A percentile compares a stretch with the other conserved stretches of the same genome.
These are phyloP conservation scores for Agriopis marginaria DNA, from an alignment of 2,888 invertebrate genomes.

Conservation along the genomic window DNA sequence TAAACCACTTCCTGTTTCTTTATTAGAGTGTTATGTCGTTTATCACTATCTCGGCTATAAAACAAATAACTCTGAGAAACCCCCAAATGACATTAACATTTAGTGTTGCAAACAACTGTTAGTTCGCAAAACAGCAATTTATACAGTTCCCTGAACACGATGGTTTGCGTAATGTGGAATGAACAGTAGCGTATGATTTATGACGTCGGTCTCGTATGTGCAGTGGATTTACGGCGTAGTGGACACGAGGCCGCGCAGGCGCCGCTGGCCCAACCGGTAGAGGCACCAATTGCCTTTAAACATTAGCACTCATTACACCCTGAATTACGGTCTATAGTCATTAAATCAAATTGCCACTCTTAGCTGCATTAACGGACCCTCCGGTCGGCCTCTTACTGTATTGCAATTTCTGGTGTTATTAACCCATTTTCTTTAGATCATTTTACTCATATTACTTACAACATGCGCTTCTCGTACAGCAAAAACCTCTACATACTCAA, in stretches of 20 bases:
- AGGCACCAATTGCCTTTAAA: constrained; percentile 48
- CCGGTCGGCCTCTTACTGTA: constrained; percentile 61
- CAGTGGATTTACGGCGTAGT: constrained; percentile 59
- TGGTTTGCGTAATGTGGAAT: constrained; percentile 47
- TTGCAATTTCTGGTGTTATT: constrained; percentile 65
- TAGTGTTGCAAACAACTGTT: constrained; percentile 13
- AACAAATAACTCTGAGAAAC: constrained; percentile 24
- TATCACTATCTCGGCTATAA: constrained; percentile 18
- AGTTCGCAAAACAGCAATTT: constrained; percentile 21
- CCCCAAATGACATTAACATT: constrained; percentile 13
- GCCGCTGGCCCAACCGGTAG: constrained; percentile 37
- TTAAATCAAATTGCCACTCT: constrained; percentile 69
- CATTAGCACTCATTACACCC: constrained; percentile 61
- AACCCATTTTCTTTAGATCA: constrained; percentile 55
- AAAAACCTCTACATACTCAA: constrained; percentile 39
- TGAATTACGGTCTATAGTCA: constrained; percentile 52
- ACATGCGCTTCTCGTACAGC: constrained; percentile 35
- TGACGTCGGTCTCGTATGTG: constrained; percentile 56
- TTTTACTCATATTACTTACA: constrained; percentile 33
- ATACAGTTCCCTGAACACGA: constrained; percentile 40
- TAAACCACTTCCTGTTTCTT: constrained; percentile 33
- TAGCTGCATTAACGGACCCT: constrained; percentile 62
- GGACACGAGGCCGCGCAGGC: constrained; percentile 53
- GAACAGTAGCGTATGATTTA: constrained; percentile 54
- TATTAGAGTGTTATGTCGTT: constrained; percentile 22